Evolutionary conservation across 2,797 vertebrate species (phyloP).

Genomic region (Macropodus opercularis): DNA sequence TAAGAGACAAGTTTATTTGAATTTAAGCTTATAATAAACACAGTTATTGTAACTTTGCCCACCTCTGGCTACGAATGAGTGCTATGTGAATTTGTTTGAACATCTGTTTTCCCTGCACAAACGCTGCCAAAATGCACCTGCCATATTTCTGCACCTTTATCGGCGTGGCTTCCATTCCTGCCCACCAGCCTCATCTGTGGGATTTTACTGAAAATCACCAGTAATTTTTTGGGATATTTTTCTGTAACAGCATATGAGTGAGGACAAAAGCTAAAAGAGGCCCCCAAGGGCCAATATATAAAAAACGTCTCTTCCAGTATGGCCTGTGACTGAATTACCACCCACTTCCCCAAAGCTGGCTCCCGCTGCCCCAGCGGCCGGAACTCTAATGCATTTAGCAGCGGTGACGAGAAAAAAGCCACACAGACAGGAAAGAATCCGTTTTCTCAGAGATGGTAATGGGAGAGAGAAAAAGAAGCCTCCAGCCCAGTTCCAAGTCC

Average conservation of each 20-base stretch:
- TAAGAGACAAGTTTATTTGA: too few species aligned
- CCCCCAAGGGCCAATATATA: slow-evolving; percentile 42
- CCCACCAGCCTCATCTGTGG: slow-evolving; percentile 11
- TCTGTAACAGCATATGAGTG: slow-evolving; percentile 28
- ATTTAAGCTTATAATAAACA: not conserved
- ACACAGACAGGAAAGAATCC: slow-evolving; percentile 47
- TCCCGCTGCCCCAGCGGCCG: slow-evolving; percentile 9
- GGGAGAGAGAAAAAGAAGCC: slow-evolving; percentile 30
- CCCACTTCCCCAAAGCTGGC: slow-evolving; percentile 27
- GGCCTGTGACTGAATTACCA: slow-evolving; percentile 47
- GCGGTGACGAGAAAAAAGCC: slow-evolving; percentile 30
- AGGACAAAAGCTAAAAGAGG: slow-evolving; percentile 38
- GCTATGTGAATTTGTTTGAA: not conserved
- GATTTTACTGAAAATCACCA: slow-evolving; percentile 26
- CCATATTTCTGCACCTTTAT: not conserved
- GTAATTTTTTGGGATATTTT: slow-evolving; percentile 35
- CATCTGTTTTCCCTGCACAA: not conserved
- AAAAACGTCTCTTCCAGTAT: slow-evolving; percentile 35
- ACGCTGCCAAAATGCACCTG: not conserved
- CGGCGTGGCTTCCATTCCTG: slow-evolving; percentile 3
- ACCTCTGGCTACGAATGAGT: not conserved
- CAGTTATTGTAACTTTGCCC: not conserved
- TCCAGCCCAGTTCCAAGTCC: slow-evolving; percentile 49
- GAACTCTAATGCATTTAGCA: slow-evolving; percentile 54
- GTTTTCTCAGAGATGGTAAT: slow-evolving; percentile 55